These are phyloP conservation scores for Symphodus melops DNA, from an alignment of 2,113 vertebrate genomes.

Conservation along the genomic window DNA sequence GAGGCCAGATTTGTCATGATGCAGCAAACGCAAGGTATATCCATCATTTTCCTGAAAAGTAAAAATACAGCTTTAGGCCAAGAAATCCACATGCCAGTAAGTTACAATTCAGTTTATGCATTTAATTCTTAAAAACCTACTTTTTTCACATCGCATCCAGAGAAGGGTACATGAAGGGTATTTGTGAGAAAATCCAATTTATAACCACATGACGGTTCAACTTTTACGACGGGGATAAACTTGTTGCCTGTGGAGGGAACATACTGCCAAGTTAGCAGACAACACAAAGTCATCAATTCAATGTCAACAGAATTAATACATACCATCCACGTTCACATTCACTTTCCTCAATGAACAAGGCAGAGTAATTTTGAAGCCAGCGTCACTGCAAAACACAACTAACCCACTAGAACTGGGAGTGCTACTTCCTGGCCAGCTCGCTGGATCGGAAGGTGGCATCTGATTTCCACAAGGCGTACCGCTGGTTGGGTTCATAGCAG, in stretches of 20 bases:
- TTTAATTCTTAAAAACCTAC: constrained; percentile 33
- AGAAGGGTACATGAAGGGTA: constrained; percentile 63
- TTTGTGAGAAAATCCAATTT: constrained; percentile 6
- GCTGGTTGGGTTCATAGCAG: background rate
- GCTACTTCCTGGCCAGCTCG: constrained; percentile 4
- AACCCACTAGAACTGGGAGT: background rate
- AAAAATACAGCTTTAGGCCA: background rate
- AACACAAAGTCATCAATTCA: background rate
- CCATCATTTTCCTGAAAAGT: too few relatives aligned
- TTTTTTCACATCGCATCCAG: constrained; percentile 64
- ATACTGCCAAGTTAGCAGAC: rapidly evolving
- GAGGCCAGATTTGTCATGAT: too few relatives aligned
- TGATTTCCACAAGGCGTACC: background rate
- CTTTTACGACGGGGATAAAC: too few relatives aligned
- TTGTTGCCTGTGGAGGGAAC: constrained; percentile 45
- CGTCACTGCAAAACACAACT: constrained; percentile 41
- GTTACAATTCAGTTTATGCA: background rate
- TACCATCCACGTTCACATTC: constrained; percentile 72
- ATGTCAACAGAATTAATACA: background rate
- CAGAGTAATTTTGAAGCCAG: constrained; percentile 54
- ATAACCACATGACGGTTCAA: constrained; percentile 70
- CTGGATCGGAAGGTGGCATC: background rate
- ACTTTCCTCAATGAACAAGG: constrained; percentile 32
- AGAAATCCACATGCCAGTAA: background rate
- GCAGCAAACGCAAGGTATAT: too few relatives aligned